Conservation (phyloP, 2,888 invertebrate species). For the Plagiodera versicolora region DNA sequence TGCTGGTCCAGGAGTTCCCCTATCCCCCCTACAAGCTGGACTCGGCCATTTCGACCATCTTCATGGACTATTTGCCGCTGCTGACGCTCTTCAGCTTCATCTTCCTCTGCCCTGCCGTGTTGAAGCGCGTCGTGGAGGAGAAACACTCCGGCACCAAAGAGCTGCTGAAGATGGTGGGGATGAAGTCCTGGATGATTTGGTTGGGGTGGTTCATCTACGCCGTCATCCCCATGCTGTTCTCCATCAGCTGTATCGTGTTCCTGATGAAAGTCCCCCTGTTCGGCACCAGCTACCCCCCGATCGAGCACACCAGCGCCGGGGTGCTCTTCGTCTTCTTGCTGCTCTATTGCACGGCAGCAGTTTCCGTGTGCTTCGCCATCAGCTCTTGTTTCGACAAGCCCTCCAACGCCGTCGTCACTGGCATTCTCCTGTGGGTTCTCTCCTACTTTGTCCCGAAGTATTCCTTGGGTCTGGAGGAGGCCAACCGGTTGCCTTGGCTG, state of each 20-base stretch:
- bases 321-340: slow-evolving; percentile 71
- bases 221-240: slow-evolving; percentile 66
- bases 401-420: slow-evolving; percentile 46
- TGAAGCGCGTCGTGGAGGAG: slow-evolving; percentile 63
- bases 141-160: slow-evolving; percentile 69
- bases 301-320: slow-evolving; percentile 67
- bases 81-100: slow-evolving; percentile 55
- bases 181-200: slow-evolving; percentile 84
- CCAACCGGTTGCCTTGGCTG: slow-evolving; percentile 28
- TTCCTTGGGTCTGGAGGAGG: slow-evolving; percentile 30
- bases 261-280: slow-evolving; percentile 62
- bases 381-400: slow-evolving; percentile 76
- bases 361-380: slow-evolving; percentile 76
- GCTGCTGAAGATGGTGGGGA: slow-evolving; percentile 91
- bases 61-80: slow-evolving; percentile 50
- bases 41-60: slow-evolving; percentile 42
- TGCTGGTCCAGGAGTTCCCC: slow-evolving; percentile 61
- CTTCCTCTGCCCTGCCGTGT: slow-evolving; percentile 58
- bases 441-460: slow-evolving; percentile 46
- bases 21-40: slow-evolving; percentile 55
- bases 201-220: slow-evolving; percentile 82
- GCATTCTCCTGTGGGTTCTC: slow-evolving; percentile 49
- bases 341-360: slow-evolving; percentile 69
- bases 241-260: slow-evolving; percentile 61
- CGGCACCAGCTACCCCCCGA: slow-evolving; percentile 59